Base-by-base conservation (phyloP, 2,797 vertebrate species). In the Gobionotothen gibberifrons region DNA sequence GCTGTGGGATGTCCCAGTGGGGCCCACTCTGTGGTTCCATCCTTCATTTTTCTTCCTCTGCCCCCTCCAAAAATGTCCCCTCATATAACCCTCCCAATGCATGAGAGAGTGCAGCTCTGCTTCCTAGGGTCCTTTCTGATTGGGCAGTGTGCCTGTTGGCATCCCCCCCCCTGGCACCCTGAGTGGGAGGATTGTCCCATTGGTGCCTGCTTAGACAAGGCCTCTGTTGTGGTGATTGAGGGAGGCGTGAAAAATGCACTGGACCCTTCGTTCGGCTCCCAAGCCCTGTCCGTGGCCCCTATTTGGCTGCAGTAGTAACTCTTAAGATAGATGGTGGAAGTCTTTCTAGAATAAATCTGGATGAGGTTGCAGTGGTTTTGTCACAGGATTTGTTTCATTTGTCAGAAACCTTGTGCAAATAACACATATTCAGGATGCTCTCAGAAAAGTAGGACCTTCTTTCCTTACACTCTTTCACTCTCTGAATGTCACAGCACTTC, bases 211-310 rank as follows among this genome's bases (percentile, higher is more conserved):
- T 81, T 70, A 87, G 87, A 94, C 91, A 93, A 93, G 90, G 91
- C 84, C 65, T 91, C 89, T 89, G 89, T 92, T 93, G 91, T 94
- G 87, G 87, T 81, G 86, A 69, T 81, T 88, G 89, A 93, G 85
- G 85, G 86, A 90, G 90, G 88, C 89, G 74, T 93, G 87, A 92
- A 93, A 92, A 92, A 93, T 87, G 81, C 82, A 85, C 76, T 70
- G 74, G 85, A 81, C 83, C 82, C 87, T 82, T 81, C 59, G 36
- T 64, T 83, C 57, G 36, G 90, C 86, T 92, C 89, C 85, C 86
- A 90, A 89, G 89, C 90, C 89, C 89, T 17, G 22, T 85, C 86
- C 42, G n/a, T 85, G 89, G 88, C 87, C 90, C 85, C 90, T 69
- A 64, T 83, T 85, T 86, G 82, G 78, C 74, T 70, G 13, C 51